These are phyloP conservation scores for Phaethornis superciliosus DNA, from an alignment of 2,113 vertebrate genomes.

Conservation along the genomic window DNA sequence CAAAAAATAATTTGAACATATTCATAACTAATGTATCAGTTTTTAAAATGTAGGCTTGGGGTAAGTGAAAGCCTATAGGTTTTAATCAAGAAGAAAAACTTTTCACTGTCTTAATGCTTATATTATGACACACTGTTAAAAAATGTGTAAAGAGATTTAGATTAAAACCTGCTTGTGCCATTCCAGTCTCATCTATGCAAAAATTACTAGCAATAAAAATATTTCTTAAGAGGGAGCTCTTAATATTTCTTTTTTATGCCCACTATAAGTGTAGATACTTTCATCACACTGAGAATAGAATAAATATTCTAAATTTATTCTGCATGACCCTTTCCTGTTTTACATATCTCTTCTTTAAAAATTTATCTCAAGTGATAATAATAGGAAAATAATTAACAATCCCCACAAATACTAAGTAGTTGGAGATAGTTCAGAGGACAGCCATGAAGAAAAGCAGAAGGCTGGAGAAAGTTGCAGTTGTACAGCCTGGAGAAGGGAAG, in stretches of 20 bases:
- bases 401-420: background rate
- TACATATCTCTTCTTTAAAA: background rate
- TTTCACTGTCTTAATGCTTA: background rate
- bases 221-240: background rate
- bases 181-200: background rate
- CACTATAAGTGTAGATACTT: background rate
- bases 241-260: slow-evolving; percentile 26
- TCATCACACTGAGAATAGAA: background rate
- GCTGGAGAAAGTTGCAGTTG: too few species aligned
- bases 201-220: slow-evolving; percentile 38
- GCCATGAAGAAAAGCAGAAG: too few species aligned
- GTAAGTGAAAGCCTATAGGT: background rate
- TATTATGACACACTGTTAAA: slow-evolving; percentile 12
- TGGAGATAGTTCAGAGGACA: too few species aligned
- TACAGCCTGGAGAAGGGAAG: too few species aligned
- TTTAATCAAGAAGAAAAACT: background rate
- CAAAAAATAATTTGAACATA: background rate
- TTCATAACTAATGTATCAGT: background rate
- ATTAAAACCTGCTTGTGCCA: slow-evolving; percentile 32
- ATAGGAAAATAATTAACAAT: background rate
- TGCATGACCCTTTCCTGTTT: background rate
- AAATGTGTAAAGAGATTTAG: background rate
- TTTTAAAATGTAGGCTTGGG: background rate
- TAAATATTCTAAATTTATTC: background rate
- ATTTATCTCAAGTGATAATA: background rate